Evolutionary conservation across 2,797 vertebrate species (phyloP).

Genomic region (Alauda arvensis): DNA sequence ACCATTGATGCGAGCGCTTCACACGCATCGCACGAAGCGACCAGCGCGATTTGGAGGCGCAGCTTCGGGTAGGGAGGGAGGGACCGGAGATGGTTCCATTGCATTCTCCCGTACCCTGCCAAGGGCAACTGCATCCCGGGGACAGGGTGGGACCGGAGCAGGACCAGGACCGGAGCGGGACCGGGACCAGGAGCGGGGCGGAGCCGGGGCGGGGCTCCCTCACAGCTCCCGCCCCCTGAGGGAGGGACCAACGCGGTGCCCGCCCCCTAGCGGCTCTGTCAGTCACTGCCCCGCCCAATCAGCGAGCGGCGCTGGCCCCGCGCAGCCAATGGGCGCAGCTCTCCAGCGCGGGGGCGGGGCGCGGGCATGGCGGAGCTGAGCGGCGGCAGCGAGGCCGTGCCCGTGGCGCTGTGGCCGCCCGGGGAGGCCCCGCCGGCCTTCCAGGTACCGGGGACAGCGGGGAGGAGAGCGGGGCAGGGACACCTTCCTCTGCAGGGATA

Average conservation of each 20-base stretch:
- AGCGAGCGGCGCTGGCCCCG: accelerated
- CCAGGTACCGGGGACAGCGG: slow-evolving; percentile 35
- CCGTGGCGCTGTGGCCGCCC: slow-evolving; percentile 14
- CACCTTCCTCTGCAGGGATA: background rate
- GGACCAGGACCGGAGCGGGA: too few relatives aligned
- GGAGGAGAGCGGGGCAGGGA: background rate
- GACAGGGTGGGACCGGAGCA: too few relatives aligned
- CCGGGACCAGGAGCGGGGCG: too few relatives aligned
- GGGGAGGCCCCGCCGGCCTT: slow-evolving; percentile 34
- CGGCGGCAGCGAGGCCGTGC: background rate
- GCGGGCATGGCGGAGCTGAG: background rate
- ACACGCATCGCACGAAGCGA: accelerated
- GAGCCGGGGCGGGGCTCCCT: too few relatives aligned
- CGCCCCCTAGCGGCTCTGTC: accelerated
- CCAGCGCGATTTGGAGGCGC: background rate
- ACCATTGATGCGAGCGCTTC: accelerated
- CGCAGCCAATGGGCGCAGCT: background rate
- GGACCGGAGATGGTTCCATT: accelerated
- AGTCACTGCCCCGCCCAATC: background rate
- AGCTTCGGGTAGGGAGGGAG: background rate
- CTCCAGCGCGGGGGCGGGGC: accelerated
- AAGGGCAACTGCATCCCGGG: accelerated
- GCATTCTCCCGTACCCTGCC: accelerated
- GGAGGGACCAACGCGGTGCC: too few relatives aligned
- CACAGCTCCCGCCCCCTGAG: too few relatives aligned